These are phyloP conservation scores for Phyllopteryx taeniolatus DNA, from an alignment of 2,113 vertebrate genomes.

Conservation along the genomic window DNA sequence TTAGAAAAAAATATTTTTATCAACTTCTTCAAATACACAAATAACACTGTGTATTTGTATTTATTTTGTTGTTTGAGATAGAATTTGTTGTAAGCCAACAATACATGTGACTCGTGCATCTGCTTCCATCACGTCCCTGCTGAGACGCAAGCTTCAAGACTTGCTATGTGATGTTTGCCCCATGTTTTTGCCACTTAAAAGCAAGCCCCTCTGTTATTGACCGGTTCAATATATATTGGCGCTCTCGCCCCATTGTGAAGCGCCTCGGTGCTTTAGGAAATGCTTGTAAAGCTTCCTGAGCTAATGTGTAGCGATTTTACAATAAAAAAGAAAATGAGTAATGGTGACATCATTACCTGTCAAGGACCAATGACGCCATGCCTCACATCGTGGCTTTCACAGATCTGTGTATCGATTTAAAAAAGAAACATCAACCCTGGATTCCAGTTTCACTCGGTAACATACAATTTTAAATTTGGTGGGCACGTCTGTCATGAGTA, in stretches of 20 bases:
- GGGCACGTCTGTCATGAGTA: background rate
- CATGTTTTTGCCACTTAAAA: constrained; percentile 28
- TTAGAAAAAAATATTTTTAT: no score
- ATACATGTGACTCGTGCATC: background rate
- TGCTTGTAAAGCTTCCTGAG: constrained; percentile 25
- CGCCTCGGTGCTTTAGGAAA: constrained; percentile 39
- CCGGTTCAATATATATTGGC: constrained; percentile 34
- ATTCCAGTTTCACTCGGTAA: background rate
- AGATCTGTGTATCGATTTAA: background rate
- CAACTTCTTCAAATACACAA: no score
- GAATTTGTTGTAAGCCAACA: background rate
- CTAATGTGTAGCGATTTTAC: constrained; percentile 42
- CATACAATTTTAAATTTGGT: background rate
- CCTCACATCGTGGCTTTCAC: constrained; percentile 17
- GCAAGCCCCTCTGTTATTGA: constrained; percentile 21
- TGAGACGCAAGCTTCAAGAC: background rate
- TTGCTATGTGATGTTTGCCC: background rate
- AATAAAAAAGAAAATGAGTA: constrained; percentile 32
- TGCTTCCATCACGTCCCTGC: background rate
- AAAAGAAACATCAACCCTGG: background rate
- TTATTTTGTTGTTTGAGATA: background rate
- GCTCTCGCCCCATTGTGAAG: constrained; percentile 20
- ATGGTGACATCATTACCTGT: constrained; percentile 47
- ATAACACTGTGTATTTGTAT: no score
- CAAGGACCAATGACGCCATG: constrained; percentile 11